Conservation (phyloP, 2,888 invertebrate genomes). For the Hydriomena furcata region DNA sequence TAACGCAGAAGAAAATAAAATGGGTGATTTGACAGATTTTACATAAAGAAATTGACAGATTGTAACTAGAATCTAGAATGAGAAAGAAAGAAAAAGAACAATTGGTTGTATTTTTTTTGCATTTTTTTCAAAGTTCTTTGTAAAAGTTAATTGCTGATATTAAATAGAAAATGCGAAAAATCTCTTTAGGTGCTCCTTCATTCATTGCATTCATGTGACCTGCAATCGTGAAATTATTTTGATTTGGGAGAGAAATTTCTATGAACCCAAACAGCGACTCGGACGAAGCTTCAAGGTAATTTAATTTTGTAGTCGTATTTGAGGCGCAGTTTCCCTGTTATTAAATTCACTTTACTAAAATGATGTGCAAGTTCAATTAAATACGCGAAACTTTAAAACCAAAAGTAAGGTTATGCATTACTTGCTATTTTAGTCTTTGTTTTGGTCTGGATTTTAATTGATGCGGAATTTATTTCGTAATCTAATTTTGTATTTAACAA, state of each 20-base stretch:
- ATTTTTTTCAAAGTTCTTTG: constrained; percentile 37
- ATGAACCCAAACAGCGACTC: constrained; percentile 82
- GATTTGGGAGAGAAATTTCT: constrained; percentile 69
- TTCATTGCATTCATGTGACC: constrained; percentile 55
- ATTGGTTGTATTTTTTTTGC: constrained; percentile 60
- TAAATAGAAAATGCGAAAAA: constrained; percentile 29
- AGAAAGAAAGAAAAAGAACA: constrained; percentile 45
- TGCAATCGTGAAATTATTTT: constrained; percentile 56
- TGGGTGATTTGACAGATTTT: not conserved
- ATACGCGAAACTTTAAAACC: constrained; percentile 6
- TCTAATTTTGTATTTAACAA: constrained; percentile 32
- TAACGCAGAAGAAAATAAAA: not conserved
- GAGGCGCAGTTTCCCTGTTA: constrained; percentile 11
- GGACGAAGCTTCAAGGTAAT: constrained; percentile 84
- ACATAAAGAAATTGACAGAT: constrained; percentile 48
- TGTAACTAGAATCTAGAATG: constrained; percentile 31
- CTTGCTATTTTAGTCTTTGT: constrained; percentile 77
- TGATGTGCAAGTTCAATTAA: not conserved
- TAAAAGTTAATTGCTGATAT: not conserved
- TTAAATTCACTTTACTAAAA: not conserved
- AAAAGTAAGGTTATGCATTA: constrained; percentile 70
- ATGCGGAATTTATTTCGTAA: constrained; percentile 19
- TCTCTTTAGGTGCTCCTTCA: constrained; percentile 50
- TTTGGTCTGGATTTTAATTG: constrained; percentile 46
- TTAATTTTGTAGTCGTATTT: constrained; percentile 33